Evolutionary conservation across 2,113 vertebrate species (phyloP), one percentile per base, ranked within the genome.

Genomic region (Plestiodon gilberti): DNA sequence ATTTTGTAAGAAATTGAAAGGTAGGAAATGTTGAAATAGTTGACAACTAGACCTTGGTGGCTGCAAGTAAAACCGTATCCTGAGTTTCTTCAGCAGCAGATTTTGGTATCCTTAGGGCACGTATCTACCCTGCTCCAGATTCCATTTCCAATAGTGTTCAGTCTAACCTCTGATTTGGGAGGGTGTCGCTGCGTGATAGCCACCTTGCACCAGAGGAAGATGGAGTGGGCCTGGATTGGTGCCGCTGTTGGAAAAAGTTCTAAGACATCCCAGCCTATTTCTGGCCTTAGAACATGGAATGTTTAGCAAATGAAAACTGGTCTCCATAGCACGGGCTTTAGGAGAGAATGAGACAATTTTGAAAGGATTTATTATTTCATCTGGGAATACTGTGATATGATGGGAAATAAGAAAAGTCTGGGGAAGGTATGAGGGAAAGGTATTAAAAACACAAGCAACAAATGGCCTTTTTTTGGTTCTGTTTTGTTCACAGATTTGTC

Each of bases 401-500:
- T 81, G 84, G 70, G 61, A 89, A 89, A 57, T 40, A 6, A 82
- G 17, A 70, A 71, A 65, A 78, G 62, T 86, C 25, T 86, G 76
- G 84, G 55, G 35, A 86, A 86, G 76, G 65, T 86, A 86, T 79
- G 71, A 87, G 23, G 59, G 78, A 9, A 74, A 87, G 67, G 65
- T 89, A 83, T 92, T 89, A 89, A 89, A 92, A 91, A 85, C 82
- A 76, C 55, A 76, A 93, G 38, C 74, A 76, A n/a, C 82, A 43
- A 91, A 89, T 93, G 69, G 75, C 25, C 20, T 23, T 30, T 82
- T 86, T 93, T 92, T 91, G 87, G n/a, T 1, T 14, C 83, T 89
- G 71, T 89, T 93, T 80, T 69, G 87, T 94, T 95, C 92, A 91
- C 89, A 92, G 79, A 88, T 90, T 91, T 92, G 71, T 89, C 78